These are phyloP conservation scores for Pardalotus punctatus DNA, from an alignment of 2,113 vertebrate genomes.

Conservation along the genomic window DNA sequence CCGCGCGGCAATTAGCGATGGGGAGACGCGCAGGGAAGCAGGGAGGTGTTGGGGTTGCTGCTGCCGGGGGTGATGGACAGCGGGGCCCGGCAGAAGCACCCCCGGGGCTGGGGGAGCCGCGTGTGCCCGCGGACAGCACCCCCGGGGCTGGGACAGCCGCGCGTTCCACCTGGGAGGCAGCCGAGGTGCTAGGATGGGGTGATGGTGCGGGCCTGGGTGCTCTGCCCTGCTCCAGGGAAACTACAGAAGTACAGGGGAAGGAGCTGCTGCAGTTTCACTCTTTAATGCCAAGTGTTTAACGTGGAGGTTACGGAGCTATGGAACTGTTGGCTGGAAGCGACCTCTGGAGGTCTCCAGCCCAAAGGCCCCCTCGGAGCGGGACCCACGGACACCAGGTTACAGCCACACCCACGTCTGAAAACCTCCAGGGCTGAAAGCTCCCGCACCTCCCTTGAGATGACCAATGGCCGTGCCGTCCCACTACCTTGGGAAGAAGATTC, in stretches of 20 bases:
- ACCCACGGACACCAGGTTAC: neutral
- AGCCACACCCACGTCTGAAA: neutral
- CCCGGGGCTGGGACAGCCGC: neutral
- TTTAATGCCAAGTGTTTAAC: neutral
- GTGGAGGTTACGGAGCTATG: neutral
- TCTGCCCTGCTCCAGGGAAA: neutral
- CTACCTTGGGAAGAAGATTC: neutral
- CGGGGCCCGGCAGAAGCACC: neutral
- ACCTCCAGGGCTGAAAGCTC: neutral
- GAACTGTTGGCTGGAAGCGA: conserved; percentile 49
- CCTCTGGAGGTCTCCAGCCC: conserved; percentile 53
- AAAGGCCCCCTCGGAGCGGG: neutral
- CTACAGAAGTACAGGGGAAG: no score
- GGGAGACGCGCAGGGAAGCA: neutral
- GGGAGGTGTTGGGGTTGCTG: neutral
- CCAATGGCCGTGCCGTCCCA: neutral
- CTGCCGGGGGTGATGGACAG: neutral
- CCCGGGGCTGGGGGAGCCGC: neutral
- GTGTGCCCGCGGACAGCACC: neutral
- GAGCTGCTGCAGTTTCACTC: neutral
- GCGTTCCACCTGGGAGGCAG: neutral
- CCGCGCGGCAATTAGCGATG: neutral
- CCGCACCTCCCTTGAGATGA: no score
- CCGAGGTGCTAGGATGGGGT: neutral
- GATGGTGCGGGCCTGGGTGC: neutral